phyloP scores from a whole-genome alignment of 2,797 vertebrate species.

The Amphiprion clarkii region DNA sequence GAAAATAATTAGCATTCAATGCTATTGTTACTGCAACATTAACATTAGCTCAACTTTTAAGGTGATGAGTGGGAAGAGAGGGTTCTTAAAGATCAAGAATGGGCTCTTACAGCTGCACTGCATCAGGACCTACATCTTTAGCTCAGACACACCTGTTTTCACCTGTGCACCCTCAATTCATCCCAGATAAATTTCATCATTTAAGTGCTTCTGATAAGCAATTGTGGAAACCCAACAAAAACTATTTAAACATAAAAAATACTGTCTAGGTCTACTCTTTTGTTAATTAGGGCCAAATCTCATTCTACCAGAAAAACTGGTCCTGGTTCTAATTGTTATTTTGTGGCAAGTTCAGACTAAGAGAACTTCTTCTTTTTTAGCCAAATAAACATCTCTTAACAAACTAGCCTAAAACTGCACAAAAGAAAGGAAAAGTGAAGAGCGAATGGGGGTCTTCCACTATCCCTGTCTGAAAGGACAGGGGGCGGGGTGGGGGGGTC shows the following conservation, averaged over 20 bases:
- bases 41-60: conserved; percentile 13
- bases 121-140: conserved; percentile 9
- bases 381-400: conserved; percentile 61
- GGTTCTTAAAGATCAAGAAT: conserved; percentile 13
- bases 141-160: conserved; percentile 29
- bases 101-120: conserved; percentile 10
- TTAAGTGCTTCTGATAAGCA: conserved; percentile 18
- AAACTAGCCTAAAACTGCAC: conserved; percentile 57
- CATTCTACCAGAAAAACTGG: neutral
- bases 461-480: conserved; percentile 74
- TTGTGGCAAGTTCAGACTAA: conserved; percentile 41
- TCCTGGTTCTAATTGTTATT: conserved; percentile 37
- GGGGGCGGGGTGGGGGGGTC: conserved; percentile 29
- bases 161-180: conserved; percentile 24
- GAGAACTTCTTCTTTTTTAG: conserved; percentile 30
- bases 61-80: neutral
- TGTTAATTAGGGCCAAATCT: conserved; percentile 11
- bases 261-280: conserved; percentile 7
- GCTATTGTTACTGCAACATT: conserved; percentile 6
- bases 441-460: conserved; percentile 58
- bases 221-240: neutral
- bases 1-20: conserved; percentile 22
- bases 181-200: conserved; percentile 29
- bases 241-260: conserved; percentile 12
- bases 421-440: conserved; percentile 60